Conservation (phyloP, 2,113 vertebrate species). For the Vulpes lagopus region DNA sequence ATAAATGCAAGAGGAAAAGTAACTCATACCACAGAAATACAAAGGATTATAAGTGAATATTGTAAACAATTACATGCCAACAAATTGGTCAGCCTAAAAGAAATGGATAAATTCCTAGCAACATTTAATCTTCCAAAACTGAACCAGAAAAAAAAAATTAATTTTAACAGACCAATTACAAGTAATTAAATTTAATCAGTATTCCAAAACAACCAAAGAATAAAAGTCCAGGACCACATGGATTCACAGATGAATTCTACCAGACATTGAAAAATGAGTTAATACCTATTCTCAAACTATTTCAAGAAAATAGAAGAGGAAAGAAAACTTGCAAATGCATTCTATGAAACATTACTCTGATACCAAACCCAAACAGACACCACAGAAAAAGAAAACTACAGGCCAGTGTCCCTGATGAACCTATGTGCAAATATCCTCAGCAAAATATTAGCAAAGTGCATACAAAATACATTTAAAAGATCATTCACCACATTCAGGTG, state of each 20-base stretch:
- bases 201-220: neutral
- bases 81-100: neutral
- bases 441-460: neutral
- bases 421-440: neutral
- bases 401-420: neutral
- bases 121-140: neutral
- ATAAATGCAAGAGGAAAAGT: neutral
- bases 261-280: neutral
- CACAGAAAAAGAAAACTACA: neutral
- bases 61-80: neutral
- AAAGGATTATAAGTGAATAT: neutral
- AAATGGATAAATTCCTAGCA: neutral
- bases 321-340: neutral
- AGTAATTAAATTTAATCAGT: neutral
- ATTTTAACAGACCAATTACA: neutral
- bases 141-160: neutral
- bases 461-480: neutral
- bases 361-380: neutral
- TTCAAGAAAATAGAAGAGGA: neutral
- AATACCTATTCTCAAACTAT: neutral
- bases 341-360: neutral
- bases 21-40: neutral
- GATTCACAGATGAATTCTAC: neutral
- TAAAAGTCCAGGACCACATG: neutral
- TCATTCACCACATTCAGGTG: neutral